These are phyloP conservation scores for Microcebus griseorufus DNA, from an alignment of 2,113 vertebrate genomes.

Conservation along the genomic window DNA sequence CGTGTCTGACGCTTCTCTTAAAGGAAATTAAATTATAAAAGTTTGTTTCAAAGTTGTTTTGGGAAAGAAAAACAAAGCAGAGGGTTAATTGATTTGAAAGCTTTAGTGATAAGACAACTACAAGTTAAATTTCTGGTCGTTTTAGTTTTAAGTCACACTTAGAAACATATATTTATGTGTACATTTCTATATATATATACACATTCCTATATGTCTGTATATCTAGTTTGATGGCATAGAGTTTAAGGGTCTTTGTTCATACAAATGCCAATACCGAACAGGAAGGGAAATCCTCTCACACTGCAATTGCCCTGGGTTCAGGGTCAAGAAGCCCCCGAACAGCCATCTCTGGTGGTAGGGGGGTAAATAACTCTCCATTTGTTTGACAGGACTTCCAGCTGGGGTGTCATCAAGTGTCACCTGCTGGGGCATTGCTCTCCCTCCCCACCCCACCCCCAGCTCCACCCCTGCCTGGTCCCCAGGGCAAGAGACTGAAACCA, in stretches of 20 bases:
- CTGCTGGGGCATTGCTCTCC: not conserved
- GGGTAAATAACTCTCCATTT: not conserved
- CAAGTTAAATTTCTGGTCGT: not conserved
- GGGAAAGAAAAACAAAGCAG: conserved; percentile 43
- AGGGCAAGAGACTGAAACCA: not conserved
- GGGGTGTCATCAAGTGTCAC: not conserved
- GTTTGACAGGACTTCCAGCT: conserved; percentile 43
- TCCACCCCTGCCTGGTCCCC: not conserved
- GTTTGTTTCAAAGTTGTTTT: conserved; percentile 53
- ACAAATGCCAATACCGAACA: not conserved
- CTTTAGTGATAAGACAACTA: not conserved
- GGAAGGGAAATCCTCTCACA: not conserved
- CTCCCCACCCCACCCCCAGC: too few species aligned
- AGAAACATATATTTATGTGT: not conserved
- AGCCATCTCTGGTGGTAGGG: not conserved
- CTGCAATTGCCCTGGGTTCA: not conserved
- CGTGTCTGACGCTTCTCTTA: conserved; percentile 28
- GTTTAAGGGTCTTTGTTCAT: not conserved
- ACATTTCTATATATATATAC: not conserved
- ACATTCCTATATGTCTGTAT: not conserved
- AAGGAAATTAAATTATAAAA: conserved; percentile 39
- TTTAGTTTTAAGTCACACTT: conserved; percentile 42
- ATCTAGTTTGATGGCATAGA: not conserved
- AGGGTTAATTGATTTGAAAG: conserved; percentile 31
- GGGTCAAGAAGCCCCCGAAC: not conserved